Evolutionary conservation across 2,113 vertebrate genomes (phyloP).

Genomic region (Triplophysa dalaica): DNA sequence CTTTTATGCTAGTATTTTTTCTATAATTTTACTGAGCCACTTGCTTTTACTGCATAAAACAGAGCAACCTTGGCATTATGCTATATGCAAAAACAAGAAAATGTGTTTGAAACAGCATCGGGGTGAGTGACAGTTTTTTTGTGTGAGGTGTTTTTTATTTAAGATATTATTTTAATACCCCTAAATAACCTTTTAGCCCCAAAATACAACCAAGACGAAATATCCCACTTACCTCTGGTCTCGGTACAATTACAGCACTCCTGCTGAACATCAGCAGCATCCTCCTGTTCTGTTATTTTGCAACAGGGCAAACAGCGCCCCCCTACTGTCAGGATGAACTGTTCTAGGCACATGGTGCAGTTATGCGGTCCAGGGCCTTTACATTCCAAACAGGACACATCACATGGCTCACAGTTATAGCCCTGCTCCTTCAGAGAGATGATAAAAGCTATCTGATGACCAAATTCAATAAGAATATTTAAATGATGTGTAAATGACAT

Average conservation of each 20-base stretch:
- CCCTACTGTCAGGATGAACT: conserved; percentile 75
- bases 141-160: no score
- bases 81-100: no score
- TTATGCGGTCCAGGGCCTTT: conserved; percentile 80
- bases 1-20: no score
- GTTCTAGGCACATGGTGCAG: conserved; percentile 81
- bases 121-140: no score
- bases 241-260: conserved; percentile 90
- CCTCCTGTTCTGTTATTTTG: conserved; percentile 34
- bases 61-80: no score
- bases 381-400: conserved; percentile 83
- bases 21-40: no score
- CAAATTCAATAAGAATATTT: conserved; percentile 25
- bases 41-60: no score
- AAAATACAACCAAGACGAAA: no score
- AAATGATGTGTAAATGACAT: no score
- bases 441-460: conserved; percentile 4
- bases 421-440: conserved; percentile 47
- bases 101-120: no score
- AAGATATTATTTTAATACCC: neutral
- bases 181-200: neutral
- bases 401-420: conserved; percentile 78
- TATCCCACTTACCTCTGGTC: conserved; percentile 73
- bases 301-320: conserved; percentile 88
- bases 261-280: conserved; percentile 1